These are phyloP conservation scores for Pocillopora grandis DNA, from an alignment of 92 coral and sea anemone genomes.

Conservation along the genomic window DNA sequence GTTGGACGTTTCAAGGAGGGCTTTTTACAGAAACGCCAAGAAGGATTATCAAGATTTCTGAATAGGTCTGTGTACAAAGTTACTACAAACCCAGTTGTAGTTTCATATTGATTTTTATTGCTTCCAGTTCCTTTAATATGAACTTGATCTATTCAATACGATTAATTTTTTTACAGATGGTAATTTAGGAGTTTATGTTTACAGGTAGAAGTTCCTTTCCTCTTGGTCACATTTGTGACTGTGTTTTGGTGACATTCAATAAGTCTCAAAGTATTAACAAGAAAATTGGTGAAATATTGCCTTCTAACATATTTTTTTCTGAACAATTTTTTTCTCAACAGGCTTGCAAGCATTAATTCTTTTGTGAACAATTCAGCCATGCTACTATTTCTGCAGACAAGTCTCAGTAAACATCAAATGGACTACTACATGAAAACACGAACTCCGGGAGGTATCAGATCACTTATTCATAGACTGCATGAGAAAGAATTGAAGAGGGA, in stretches of 20 bases:
- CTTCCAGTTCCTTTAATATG: too few relatives aligned
- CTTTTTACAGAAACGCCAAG: slow-evolving; percentile 64
- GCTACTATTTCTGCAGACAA: slow-evolving; percentile 72
- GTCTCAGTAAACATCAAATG: slow-evolving; percentile 57
- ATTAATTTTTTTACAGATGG: too few relatives aligned
- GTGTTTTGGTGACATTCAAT: too few relatives aligned
- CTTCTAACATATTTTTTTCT: background rate
- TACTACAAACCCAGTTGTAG: too few relatives aligned
- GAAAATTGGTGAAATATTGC: too few relatives aligned
- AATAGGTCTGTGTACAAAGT: slow-evolving; percentile 49
- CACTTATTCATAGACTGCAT: slow-evolving; percentile 62
- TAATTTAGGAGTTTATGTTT: too few relatives aligned
- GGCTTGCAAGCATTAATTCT: slow-evolving; percentile 53
- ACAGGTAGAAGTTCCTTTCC: too few relatives aligned
- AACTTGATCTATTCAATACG: too few relatives aligned
- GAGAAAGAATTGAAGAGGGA: slow-evolving; percentile 44
- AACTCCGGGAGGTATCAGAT: slow-evolving; percentile 73
- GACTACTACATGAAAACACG: slow-evolving; percentile 68
- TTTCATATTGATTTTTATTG: too few relatives aligned
- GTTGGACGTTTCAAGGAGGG: slow-evolving; percentile 85
- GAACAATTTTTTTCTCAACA: background rate
- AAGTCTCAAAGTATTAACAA: too few relatives aligned
- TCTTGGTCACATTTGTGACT: too few relatives aligned
- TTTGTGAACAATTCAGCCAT: slow-evolving; percentile 72
- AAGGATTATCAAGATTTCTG: slow-evolving; percentile 70